A percentile compares a stretch with the other conserved stretches of the same genome.
phyloP scores from a whole-genome alignment of 2,888 invertebrate genomes.

The Scaeva pyrastri region DNA sequence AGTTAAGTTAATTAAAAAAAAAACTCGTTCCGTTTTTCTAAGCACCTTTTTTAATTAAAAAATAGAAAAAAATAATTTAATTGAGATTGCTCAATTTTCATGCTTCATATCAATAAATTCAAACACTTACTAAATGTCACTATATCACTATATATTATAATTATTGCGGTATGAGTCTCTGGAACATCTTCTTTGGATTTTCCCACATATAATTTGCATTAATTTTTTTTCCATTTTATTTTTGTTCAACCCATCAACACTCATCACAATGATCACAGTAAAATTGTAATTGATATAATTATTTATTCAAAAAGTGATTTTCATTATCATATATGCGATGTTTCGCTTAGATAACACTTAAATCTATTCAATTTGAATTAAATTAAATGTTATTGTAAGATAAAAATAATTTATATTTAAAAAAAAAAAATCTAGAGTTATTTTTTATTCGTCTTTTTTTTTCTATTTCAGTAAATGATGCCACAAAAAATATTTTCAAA shows the following conservation, averaged over 20 bases:
- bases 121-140: constrained; percentile 13
- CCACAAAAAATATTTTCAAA: constrained; percentile 40
- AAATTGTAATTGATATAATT: constrained; percentile 35
- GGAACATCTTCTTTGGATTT: constrained; percentile 43
- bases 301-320: constrained; percentile 69
- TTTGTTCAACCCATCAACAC: background rate
- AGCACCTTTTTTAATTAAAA: too few relatives aligned
- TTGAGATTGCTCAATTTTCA: background rate
- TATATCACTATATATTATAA: background rate
- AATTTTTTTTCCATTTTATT: background rate
- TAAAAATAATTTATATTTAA: background rate
- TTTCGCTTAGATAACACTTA: constrained; percentile 53
- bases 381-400: constrained; percentile 39
- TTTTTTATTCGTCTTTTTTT: background rate
- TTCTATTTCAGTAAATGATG: constrained; percentile 73
- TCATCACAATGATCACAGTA: background rate
- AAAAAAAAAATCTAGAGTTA: constrained; percentile 26
- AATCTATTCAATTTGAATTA: constrained; percentile 60
- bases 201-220: constrained; percentile 66
- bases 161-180: background rate
- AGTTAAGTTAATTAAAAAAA: too few relatives aligned
- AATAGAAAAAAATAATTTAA: background rate
- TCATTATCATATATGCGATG: constrained; percentile 55
- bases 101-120: constrained; percentile 15
- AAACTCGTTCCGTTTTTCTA: too few relatives aligned